Conservation (phyloP, 2,113 vertebrate genomes). For the Otocyon megalotis region DNA sequence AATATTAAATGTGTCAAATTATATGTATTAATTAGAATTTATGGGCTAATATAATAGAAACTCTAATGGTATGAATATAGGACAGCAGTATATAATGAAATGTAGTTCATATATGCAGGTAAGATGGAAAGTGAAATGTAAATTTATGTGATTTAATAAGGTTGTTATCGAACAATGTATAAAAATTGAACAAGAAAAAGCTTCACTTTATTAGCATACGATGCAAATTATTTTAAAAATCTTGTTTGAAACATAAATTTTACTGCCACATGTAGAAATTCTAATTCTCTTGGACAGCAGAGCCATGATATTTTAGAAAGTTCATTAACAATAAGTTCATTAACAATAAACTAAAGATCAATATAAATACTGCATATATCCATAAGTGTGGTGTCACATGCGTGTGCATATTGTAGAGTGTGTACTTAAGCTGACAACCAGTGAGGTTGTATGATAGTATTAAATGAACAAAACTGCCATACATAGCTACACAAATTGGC, state of each 20-base stretch:
- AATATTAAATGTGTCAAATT: conserved; percentile 78
- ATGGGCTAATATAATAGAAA: conserved; percentile 83
- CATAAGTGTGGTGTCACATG: not conserved
- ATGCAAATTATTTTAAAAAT: conserved; percentile 84
- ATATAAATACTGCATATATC: conserved; percentile 67
- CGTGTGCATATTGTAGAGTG: conserved; percentile 70
- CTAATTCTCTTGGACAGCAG: conserved; percentile 83
- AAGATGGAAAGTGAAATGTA: conserved; percentile 83
- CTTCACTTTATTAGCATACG: conserved; percentile 78
- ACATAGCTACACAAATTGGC: conserved; percentile 7
- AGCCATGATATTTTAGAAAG: conserved; percentile 78
- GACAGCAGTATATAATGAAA: conserved; percentile 74
- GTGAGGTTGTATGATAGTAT: conserved; percentile 61
- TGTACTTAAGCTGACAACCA: conserved; percentile 77
- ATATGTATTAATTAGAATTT: conserved; percentile 82
- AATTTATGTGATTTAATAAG: conserved; percentile 89
- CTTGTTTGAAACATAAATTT: conserved; percentile 86
- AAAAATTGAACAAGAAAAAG: conserved; percentile 84
- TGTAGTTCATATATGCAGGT: conserved; percentile 73
- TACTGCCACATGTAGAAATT: conserved; percentile 75
- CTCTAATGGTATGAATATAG: conserved; percentile 71
- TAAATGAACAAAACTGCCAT: conserved; percentile 70
- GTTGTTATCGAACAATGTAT: conserved; percentile 83
- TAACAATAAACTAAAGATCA: conserved; percentile 83
- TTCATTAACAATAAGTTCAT: not conserved